These are phyloP conservation scores for Fopius arisanus DNA, from an alignment of 1,140 invertebrate species.

Conservation along the genomic window DNA sequence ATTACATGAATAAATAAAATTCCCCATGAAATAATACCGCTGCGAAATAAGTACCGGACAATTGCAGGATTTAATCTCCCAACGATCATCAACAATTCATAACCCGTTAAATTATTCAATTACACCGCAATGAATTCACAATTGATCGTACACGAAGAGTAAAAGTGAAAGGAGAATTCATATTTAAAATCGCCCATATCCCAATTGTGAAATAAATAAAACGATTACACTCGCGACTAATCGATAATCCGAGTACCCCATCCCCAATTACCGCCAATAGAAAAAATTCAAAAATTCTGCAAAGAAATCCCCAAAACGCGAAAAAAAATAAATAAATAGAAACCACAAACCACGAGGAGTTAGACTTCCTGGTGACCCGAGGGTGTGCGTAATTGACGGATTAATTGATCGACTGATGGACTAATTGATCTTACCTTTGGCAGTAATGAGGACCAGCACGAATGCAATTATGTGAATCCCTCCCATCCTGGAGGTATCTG, in stretches of 20 bases:
- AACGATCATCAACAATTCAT: background rate
- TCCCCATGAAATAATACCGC: background rate
- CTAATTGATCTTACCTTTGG: slow-evolving; percentile 54
- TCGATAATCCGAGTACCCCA: background rate
- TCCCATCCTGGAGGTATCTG: slow-evolving; percentile 46
- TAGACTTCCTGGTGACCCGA: too few species aligned
- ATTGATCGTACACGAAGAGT: background rate
- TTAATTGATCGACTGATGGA: slow-evolving; percentile 26
- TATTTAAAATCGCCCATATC: background rate
- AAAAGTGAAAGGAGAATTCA: background rate
- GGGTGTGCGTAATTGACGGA: background rate
- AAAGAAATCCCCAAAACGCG: background rate
- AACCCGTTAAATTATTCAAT: background rate
- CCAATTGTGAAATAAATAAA: background rate
- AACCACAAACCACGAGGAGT: too few species aligned
- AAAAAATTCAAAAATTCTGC: background rate
- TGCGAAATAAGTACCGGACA: background rate
- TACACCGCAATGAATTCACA: background rate
- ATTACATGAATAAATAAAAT: background rate
- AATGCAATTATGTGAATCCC: slow-evolving; percentile 48
- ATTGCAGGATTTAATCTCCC: background rate
- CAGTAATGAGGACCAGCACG: slow-evolving; percentile 53
- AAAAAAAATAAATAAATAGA: too few species aligned
- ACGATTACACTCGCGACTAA: background rate
- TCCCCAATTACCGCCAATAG: background rate